Base-by-base conservation (phyloP, 2,797 vertebrate genomes). In the Eospalax fontanierii region DNA sequence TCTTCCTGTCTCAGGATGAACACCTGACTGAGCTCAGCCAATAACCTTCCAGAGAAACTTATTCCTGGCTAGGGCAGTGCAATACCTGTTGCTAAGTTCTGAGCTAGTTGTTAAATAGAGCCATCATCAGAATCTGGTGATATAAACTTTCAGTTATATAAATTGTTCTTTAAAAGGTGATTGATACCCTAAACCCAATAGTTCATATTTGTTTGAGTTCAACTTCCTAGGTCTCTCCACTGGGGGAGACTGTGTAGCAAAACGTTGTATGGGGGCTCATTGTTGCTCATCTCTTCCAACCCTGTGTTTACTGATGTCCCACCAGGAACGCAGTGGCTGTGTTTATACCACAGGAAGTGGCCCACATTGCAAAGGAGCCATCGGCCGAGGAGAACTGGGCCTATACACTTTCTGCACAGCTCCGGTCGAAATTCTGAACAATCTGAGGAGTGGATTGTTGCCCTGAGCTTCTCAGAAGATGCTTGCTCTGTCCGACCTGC, bases 201-300 rank as follows among this genome's bases (percentile, higher is more conserved):
- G 21, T 78, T 79, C 4, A 66, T 43, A 57, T 26, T 38, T 73
- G 76, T 89, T 43, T 78, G 46, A 38, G 70, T 21, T 43, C 54
- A 12, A 40, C 33, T 71, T 54, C 12, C 71, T 66, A 30, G 50
- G 38, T 70, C 38, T 19, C 2, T 24, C 63, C 70, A 75, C 74
- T 81, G 26, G 26, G 38, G 40, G 0, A 35, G 61, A 10, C 54
- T 26, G 59, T 2, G 33, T 19, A n/a, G 35, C 0, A 46, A 86
- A 71, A 61, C 5, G 18, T 4, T 0, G 11, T 0, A 35, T 0
- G 8, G 54, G 5, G 14, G 5, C 9, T 15, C 18, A 61, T 19
- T 57, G 12, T 59, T 30, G 30, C 0, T 5, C 16, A 1, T 35
- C 33, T 59, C 57, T 11, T 38, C 74, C 33, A 59, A 0, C n/a